Evolutionary conservation across 2,113 vertebrate species (phyloP), one percentile per base, ranked within the genome.

Genomic region (Aptenodytes patagonicus): DNA sequence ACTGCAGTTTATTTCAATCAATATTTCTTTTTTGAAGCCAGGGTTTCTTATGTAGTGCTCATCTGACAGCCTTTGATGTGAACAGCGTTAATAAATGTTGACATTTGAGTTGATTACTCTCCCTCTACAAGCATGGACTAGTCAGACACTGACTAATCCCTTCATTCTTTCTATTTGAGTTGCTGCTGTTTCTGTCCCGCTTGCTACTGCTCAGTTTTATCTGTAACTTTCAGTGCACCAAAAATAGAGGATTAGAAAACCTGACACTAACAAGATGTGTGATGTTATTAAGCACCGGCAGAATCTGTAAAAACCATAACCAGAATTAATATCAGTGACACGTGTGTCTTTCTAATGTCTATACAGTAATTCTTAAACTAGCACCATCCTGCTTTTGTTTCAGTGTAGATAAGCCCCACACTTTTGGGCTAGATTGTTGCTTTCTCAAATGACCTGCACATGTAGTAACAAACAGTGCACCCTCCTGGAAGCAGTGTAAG

Each of bases 1-100:
- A 31, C 52, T 34, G 14, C 86, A 87, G 69, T 91, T 97, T 96
- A 95, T 97, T 97, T 95, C 90, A 95, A 97, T 97, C 96, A 71
- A 92, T 96, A 95, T 57, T 93, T 94, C 87, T 64, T 89, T 88
- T 85, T 70, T 90, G 68, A 95, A 95, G 90, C 54, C 76, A 88
- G 65, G 17, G 62, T 86, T 79, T 92, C 90, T 91, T 75, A 65
- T 31, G 68, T 36, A 77, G 86, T 47, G 7, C 65, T 81, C 47
- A 60, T 84, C 93, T 87, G 87, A 90, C 92, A 95, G 84, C 29
- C 69, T 79, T 94, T 91, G 94, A 97, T 83, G 71, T 79, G 86
- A 91, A 25, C 66, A 81, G 96, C 79, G 94, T 96, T 97, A 88
- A 97, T 92, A 97, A 97, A 89, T 32, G 40, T 58, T 93, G 82